These are phyloP conservation scores for Eristalinus sepulchralis DNA, from an alignment of 2,888 invertebrate species.

Conservation along the genomic window DNA sequence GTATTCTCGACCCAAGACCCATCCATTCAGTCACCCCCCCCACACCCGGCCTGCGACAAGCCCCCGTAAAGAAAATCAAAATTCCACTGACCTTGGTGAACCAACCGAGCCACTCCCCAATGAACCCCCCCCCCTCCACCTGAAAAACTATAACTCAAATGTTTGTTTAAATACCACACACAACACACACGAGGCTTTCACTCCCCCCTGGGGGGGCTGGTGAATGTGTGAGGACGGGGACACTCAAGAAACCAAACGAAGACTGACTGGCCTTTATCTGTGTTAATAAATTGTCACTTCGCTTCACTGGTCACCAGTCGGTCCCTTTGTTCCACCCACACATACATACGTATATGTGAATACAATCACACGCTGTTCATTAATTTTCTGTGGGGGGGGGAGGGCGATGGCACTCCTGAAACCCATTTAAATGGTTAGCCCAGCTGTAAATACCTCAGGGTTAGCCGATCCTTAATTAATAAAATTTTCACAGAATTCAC, in stretches of 20 bases:
- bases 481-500: slow-evolving; percentile 43
- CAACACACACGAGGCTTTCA: background rate
- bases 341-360: background rate
- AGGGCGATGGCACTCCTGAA: background rate
- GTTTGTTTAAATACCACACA: slow-evolving; percentile 51
- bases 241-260: slow-evolving; percentile 5
- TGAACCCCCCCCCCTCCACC: background rate
- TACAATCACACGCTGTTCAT: slow-evolving; percentile 38
- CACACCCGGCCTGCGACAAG: background rate
- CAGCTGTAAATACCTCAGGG: slow-evolving; percentile 57
- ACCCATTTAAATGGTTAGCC: slow-evolving; percentile 58
- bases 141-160: slow-evolving; percentile 36
- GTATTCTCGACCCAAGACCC: background rate
- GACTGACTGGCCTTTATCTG: slow-evolving; percentile 6
- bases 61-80: slow-evolving; percentile 50
- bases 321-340: slow-evolving; percentile 1
- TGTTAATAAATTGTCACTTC: slow-evolving; percentile 58
- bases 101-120: background rate
- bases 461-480: slow-evolving; percentile 58
- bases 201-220: too few relatives aligned
- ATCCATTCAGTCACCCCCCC: background rate
- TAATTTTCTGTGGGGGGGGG: slow-evolving; percentile 11
- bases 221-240: too few relatives aligned
- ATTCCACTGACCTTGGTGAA: slow-evolving; percentile 45
- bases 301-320: slow-evolving; percentile 48